Percentiles rank a stretch among this genome's conserved stretches.
These are phyloP conservation scores for Apocheima hispidaria DNA, from an alignment of 2,888 invertebrate genomes.

Conservation along the genomic window DNA sequence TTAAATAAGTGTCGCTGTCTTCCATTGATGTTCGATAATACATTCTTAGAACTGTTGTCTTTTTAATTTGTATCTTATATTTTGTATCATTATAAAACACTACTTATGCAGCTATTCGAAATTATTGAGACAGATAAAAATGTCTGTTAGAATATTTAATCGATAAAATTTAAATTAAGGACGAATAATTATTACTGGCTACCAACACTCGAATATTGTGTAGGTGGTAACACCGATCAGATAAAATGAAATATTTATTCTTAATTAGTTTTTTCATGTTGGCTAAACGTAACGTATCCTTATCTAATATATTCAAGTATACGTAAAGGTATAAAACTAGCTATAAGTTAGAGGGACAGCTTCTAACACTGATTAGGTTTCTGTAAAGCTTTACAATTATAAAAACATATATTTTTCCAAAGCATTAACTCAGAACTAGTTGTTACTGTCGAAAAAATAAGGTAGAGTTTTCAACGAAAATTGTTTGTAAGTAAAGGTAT, in stretches of 20 bases:
- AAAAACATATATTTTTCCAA: slow-evolving; percentile 36
- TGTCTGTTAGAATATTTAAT: slow-evolving; percentile 15
- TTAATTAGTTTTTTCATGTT: slow-evolving; percentile 68
- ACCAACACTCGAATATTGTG: slow-evolving; percentile 28
- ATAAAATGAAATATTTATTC: slow-evolving; percentile 51
- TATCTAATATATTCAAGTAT: slow-evolving; percentile 51
- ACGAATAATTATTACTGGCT: slow-evolving; percentile 24
- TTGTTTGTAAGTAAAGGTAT: slow-evolving; percentile 46
- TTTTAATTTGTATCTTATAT: slow-evolving; percentile 27
- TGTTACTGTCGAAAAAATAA: slow-evolving; percentile 43
- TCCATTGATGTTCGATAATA: slow-evolving; percentile 10
- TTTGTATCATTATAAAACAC: slow-evolving; percentile 17
- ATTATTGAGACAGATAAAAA: slow-evolving; percentile 27
- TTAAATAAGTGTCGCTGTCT: slow-evolving; percentile 13
- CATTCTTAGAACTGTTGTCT: slow-evolving; percentile 19
- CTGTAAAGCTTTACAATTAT: slow-evolving; percentile 45
- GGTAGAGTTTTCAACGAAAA: slow-evolving; percentile 44
- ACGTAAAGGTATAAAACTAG: slow-evolving; percentile 48
- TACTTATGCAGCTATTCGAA: slow-evolving; percentile 24
- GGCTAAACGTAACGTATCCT: slow-evolving; percentile 60
- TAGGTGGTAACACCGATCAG: slow-evolving; percentile 45
- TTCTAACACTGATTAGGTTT: slow-evolving; percentile 75
- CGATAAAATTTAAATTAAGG: slow-evolving; percentile 32
- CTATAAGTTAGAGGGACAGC: slow-evolving; percentile 75
- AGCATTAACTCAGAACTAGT: not conserved